These are phyloP conservation scores for Steinernema carpocapsae DNA, from an alignment of 2,888 invertebrate genomes.

Conservation along the genomic window DNA sequence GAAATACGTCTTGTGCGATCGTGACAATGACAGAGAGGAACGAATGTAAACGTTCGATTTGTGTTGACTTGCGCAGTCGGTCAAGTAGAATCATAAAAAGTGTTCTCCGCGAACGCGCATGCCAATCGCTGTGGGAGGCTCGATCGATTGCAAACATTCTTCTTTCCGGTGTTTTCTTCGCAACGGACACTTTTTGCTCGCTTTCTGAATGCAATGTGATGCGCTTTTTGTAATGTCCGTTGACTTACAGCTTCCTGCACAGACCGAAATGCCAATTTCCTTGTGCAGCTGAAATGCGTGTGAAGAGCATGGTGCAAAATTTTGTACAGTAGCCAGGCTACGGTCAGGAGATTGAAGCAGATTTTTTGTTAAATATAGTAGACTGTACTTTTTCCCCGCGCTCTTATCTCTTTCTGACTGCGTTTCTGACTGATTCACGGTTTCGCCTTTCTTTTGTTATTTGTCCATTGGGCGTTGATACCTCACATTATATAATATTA, in stretches of 20 bases:
- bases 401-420: constrained; percentile 4
- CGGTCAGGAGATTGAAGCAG: too few relatives aligned
- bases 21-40: background rate
- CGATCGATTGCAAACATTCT: background rate
- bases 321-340: constrained; percentile 2
- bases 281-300: too few relatives aligned
- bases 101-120: constrained; percentile 28
- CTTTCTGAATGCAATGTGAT: background rate
- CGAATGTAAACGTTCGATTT: background rate
- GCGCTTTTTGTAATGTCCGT: constrained; percentile 7
- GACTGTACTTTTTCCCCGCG: background rate
- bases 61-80: constrained; percentile 30
- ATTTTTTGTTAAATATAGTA: background rate
- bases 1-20: background rate
- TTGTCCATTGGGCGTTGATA: background rate
- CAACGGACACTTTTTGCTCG: background rate
- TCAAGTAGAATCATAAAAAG: constrained; percentile 20
- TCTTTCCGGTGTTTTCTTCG: background rate
- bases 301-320: background rate
- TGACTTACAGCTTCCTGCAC: background rate
- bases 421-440: constrained; percentile 20
- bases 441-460: constrained; percentile 31
- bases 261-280: too few relatives aligned
- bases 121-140: constrained; percentile 31
- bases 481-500: background rate